These are phyloP conservation scores for Steatornis caripensis DNA, from an alignment of 2,113 vertebrate genomes.

Conservation along the genomic window DNA sequence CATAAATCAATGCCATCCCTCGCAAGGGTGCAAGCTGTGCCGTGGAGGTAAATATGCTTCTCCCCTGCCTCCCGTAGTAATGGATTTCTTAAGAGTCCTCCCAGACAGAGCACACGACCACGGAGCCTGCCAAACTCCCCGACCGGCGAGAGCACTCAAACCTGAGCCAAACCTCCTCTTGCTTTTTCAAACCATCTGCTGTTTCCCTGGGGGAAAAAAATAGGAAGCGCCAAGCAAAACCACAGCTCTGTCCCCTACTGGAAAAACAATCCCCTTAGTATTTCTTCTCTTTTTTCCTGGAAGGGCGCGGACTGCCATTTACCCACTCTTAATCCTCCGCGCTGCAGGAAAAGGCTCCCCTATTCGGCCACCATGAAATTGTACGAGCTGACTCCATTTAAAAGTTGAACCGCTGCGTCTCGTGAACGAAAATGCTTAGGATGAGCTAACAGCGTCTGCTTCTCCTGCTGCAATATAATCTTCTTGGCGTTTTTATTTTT, in stretches of 20 bases:
- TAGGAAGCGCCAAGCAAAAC: background rate
- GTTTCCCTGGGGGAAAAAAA: background rate
- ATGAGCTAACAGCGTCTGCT: background rate
- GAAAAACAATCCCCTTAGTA: background rate
- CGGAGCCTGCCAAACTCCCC: background rate
- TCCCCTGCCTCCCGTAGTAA: rapidly evolving
- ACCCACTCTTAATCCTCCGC: background rate
- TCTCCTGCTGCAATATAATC: background rate
- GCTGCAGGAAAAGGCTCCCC: rapidly evolving
- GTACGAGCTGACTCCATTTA: background rate
- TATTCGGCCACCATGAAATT: background rate
- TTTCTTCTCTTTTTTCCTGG: background rate
- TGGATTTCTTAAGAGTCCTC: background rate
- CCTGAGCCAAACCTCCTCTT: background rate
- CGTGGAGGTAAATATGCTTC: rapidly evolving
- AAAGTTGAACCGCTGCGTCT: background rate
- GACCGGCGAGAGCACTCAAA: background rate
- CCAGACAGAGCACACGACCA: background rate
- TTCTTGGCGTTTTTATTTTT: background rate
- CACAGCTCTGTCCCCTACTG: background rate
- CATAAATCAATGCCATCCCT: background rate
- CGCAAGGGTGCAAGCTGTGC: background rate
- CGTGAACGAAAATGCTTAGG: background rate
- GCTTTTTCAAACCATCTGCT: background rate
- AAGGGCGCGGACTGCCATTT: background rate